These are phyloP conservation scores for Antitype chi DNA, from an alignment of 2,888 invertebrate species.

Conservation along the genomic window DNA sequence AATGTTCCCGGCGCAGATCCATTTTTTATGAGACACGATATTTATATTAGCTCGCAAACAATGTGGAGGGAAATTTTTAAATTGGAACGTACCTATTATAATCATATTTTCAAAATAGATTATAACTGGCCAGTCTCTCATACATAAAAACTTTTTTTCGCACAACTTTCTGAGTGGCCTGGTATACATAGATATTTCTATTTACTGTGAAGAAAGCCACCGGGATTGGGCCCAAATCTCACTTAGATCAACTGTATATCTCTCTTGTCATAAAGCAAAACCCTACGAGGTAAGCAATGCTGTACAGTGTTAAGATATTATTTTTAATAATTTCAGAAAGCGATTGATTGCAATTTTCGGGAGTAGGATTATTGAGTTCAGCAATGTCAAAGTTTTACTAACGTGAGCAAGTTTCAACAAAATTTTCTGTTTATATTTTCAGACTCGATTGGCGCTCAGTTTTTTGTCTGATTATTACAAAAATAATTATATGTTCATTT, in stretches of 20 bases:
- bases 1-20: too few relatives aligned
- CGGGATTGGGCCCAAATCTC: neutral
- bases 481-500: neutral
- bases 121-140: too few relatives aligned
- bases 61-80: too few relatives aligned
- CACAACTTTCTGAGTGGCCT: too few relatives aligned
- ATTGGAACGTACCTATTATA: too few relatives aligned
- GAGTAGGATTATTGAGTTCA: neutral
- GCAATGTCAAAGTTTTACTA: neutral
- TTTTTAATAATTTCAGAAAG: neutral
- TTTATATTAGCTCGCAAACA: too few relatives aligned
- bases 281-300: neutral
- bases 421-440: neutral
- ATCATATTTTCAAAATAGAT: too few relatives aligned
- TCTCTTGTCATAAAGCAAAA: slow-evolving; percentile 11
- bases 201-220: neutral
- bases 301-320: neutral
- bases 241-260: neutral
- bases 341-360: too few relatives aligned
- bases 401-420: neutral
- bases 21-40: too few relatives aligned
- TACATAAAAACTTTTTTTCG: too few relatives aligned
- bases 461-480: neutral
- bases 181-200: neutral
- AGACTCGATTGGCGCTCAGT: neutral